A percentile compares a stretch with the other conserved stretches of the same genome.
phyloP scores from a whole-genome alignment of 2,888 invertebrate genomes.

The Tachina grossa region DNA sequence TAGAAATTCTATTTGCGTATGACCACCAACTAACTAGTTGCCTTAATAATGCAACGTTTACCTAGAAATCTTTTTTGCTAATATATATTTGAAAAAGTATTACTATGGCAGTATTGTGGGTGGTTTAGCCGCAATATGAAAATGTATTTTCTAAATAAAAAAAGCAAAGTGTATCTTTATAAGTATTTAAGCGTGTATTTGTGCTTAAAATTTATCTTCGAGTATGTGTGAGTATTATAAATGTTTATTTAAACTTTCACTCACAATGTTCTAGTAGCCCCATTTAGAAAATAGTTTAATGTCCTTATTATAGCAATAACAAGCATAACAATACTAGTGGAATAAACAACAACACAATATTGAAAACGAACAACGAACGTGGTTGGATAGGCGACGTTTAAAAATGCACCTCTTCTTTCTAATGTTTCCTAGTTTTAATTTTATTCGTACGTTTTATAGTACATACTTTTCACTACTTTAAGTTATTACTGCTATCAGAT shows the following conservation, averaged over 20 bases:
- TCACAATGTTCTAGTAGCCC: constrained; percentile 62
- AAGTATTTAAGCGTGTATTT: not conserved
- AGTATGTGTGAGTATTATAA: constrained; percentile 15
- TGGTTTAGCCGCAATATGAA: no score
- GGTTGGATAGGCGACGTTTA: constrained; percentile 28
- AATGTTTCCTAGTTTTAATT: constrained; percentile 37
- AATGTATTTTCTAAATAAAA: no score
- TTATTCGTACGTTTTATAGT: constrained; percentile 27
- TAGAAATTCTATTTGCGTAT: no score
- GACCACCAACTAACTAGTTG: no score
- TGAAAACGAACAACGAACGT: constrained; percentile 15
- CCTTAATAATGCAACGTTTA: no score
- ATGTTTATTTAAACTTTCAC: constrained; percentile 62
- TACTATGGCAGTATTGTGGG: no score
- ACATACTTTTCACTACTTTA: constrained; percentile 9
- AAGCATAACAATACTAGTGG: not conserved
- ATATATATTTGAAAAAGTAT: no score
- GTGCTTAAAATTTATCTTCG: not conserved
- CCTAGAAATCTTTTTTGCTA: no score
- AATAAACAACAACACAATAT: not conserved
- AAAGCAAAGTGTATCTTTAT: no score
- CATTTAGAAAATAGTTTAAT: constrained; percentile 67
- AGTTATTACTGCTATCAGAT: constrained; percentile 20
- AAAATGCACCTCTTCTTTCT: constrained; percentile 54
- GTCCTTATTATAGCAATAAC: constrained; percentile 53